Evolutionary conservation across 2,113 vertebrate genomes (phyloP), one percentile per base, ranked within the genome.

Genomic region (Microcebus griseorufus): DNA sequence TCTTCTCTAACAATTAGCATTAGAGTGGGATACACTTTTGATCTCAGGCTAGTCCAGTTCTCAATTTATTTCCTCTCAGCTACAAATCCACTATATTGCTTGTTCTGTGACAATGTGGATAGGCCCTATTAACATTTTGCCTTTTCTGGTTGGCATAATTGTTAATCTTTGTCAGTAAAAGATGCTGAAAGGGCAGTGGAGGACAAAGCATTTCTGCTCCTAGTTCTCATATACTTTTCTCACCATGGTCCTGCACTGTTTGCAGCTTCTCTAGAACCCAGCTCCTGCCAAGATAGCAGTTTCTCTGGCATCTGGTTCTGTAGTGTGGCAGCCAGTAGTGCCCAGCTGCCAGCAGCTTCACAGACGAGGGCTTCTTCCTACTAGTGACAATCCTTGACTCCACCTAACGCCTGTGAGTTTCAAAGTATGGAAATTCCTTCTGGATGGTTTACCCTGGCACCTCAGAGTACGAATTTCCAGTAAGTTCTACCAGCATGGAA

Each of bases 301-400:
- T 88, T 82, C 62, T 34, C 9, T 5, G 60, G 23, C 60, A 62
- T 62, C 60, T 62, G 25, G 18, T 88, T 81, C 48, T 64, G 16
- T 3, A 48, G 29, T 45, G n/a, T 6, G 1, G 14, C 8, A n/a
- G 9, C 53, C 10, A 62, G 6, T 1, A 18, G 3, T 62, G 32
- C 53, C 34, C 39, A 82, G 20, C 22, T 27, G 5, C 39, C 65
- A 55, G 20, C 3, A 25, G 10, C 34, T 39, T 53, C 53, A 34
- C 11, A 18, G 3, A 3, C 18, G 55, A 82, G 55, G 42, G 5
- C 18, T 79, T 51, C 55, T 32, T 39, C 17, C 42, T 27, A 64
- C 18, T 25, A n/a, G 34, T n/a, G 22, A 29, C 53, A 82, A 82
- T 9, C 32, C 3, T 37, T 51, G 22, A 48, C 20, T 72, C 39